Percentiles rank a stretch among this genome's conserved stretches.
Evolutionary conservation across 2,888 invertebrate species (phyloP).

Genomic region (Cephonodes hylas): DNA sequence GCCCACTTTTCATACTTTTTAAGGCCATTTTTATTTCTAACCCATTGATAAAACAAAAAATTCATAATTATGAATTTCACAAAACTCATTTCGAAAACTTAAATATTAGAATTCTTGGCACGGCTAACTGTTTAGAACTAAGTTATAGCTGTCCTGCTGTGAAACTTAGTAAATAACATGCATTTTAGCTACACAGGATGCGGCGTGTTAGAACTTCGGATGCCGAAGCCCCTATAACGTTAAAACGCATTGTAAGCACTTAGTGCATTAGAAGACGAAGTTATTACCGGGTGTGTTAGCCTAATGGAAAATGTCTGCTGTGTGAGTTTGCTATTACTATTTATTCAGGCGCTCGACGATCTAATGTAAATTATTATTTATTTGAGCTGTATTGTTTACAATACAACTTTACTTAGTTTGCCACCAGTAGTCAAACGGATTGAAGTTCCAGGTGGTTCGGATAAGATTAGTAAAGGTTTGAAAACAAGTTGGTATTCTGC

Average conservation of each 20-base stretch:
- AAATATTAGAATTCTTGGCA: background rate
- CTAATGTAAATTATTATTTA: background rate
- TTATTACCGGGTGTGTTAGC: conserved; percentile 22
- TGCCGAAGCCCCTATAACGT: background rate
- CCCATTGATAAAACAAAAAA: no score
- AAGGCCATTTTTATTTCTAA: no score
- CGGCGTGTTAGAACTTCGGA: conserved; percentile 17
- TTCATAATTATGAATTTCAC: no score
- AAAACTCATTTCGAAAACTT: no score
- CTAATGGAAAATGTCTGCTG: conserved; percentile 48
- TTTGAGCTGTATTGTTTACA: no score
- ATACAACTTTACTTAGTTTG: no score
- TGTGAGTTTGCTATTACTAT: conserved; percentile 40
- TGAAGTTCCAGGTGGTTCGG: no score
- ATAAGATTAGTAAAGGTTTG: no score
- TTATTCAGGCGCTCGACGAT: conserved; percentile 32
- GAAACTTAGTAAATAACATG: conserved; percentile 12
- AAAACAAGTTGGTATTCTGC: no score
- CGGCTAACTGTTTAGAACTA: background rate
- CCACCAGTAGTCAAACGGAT: no score
- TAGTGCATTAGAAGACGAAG: conserved; percentile 10
- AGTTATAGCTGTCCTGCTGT: background rate
- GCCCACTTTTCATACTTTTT: no score
- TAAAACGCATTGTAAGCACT: conserved; percentile 11
- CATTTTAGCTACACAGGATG: conserved; percentile 18